phyloP scores from a whole-genome alignment of 2,888 invertebrate species.

The Drosophila macrospina region DNA sequence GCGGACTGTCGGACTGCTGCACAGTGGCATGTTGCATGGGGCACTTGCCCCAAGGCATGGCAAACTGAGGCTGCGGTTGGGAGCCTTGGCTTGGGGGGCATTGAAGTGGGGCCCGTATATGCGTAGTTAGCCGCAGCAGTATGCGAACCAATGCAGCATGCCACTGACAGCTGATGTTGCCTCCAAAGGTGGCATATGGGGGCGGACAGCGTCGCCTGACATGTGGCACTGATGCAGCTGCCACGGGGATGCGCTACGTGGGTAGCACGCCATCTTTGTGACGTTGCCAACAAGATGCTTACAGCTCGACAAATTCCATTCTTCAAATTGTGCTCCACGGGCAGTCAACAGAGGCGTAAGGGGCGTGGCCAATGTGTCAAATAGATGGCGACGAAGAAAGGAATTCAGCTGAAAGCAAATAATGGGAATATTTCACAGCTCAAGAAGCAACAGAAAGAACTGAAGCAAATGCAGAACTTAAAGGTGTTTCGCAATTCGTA shows the following conservation, averaged over 20 bases:
- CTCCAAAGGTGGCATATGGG: slow-evolving; percentile 7
- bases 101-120: slow-evolving; percentile 17
- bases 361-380: slow-evolving; percentile 20
- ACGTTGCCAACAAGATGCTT: slow-evolving; percentile 33
- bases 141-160: slow-evolving; percentile 9
- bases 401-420: not conserved
- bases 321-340: slow-evolving; percentile 21
- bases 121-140: slow-evolving; percentile 26
- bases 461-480: not conserved
- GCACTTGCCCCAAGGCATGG: not conserved
- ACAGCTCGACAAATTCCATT: slow-evolving; percentile 29
- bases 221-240: slow-evolving; percentile 40
- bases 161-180: slow-evolving; percentile 29
- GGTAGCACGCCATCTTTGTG: slow-evolving; percentile 17
- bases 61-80: not conserved
- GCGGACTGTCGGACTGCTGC: not conserved
- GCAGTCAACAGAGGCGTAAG: not conserved
- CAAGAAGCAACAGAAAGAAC: not conserved
- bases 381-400: not conserved
- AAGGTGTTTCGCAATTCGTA: too few species aligned
- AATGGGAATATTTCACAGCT: slow-evolving; percentile 1
- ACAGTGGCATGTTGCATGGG: slow-evolving; percentile 5
- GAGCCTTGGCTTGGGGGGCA: too few species aligned
- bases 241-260: slow-evolving; percentile 6
- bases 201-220: not conserved